Conservation (phyloP, 2,113 vertebrate genomes). For the Hiodon alosoides region DNA sequence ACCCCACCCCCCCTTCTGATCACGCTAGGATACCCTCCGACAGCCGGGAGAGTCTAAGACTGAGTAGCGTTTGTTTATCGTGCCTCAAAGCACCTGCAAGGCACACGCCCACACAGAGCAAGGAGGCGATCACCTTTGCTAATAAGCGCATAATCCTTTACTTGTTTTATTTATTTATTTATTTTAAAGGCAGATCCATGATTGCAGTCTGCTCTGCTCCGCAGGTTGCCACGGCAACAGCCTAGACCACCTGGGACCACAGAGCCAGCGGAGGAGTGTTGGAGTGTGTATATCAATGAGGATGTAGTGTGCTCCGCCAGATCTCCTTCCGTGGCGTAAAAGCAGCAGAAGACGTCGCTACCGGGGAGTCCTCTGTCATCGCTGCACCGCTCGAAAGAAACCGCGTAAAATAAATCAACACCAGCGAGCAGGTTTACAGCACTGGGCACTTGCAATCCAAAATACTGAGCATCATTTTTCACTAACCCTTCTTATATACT, state of each 20-base stretch:
- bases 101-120: neutral
- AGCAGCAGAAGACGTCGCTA: neutral
- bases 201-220: neutral
- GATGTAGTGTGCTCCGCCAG: neutral
- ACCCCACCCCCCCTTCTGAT: no score
- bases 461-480: no score
- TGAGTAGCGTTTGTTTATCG: neutral
- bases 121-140: neutral
- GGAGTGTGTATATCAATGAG: neutral
- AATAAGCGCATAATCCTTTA: no score
- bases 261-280: conserved; percentile 20
- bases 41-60: neutral
- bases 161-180: neutral
- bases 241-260: conserved; percentile 46
- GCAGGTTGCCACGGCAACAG: conserved; percentile 67
- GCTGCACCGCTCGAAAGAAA: no score
- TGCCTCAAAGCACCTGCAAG: neutral
- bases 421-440: no score
- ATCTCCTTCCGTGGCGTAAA: neutral
- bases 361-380: neutral
- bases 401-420: no score
- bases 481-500: no score
- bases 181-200: neutral
- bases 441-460: no score
- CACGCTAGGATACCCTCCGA: no score